Conservation (phyloP, 2,888 invertebrate species). For the Tortricodes alternella region DNA sequence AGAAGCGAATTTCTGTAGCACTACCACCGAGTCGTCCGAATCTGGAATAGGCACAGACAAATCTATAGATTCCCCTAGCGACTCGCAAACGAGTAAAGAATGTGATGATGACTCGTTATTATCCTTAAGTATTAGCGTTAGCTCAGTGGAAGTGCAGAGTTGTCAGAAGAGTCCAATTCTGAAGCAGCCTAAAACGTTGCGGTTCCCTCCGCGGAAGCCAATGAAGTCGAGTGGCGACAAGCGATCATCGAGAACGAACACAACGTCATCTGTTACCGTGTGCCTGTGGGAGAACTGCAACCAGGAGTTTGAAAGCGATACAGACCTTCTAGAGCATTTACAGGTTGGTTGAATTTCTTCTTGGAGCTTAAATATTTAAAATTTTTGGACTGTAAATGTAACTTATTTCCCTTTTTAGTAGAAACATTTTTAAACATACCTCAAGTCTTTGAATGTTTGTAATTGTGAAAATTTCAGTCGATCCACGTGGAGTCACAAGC, state of each 20-base stretch:
- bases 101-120: constrained; percentile 76
- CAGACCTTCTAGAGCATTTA: constrained; percentile 93
- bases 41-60: constrained; percentile 74
- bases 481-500: constrained; percentile 94
- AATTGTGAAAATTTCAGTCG: constrained; percentile 75
- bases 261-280: constrained; percentile 77
- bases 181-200: constrained; percentile 90
- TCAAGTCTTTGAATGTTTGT: too few species aligned
- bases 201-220: constrained; percentile 86
- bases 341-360: constrained; percentile 81
- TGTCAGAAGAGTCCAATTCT: constrained; percentile 88
- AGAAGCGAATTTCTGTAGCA: constrained; percentile 71
- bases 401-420: too few species aligned
- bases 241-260: constrained; percentile 68
- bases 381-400: too few species aligned
- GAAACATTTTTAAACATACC: too few species aligned
- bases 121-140: constrained; percentile 71
- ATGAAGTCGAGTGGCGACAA: constrained; percentile 59
- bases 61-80: constrained; percentile 76
- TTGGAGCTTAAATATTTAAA: not conserved
- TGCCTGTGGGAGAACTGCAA: constrained; percentile 94
- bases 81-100: constrained; percentile 74
- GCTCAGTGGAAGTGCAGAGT: constrained; percentile 63
- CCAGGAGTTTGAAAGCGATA: constrained; percentile 89
- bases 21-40: constrained; percentile 71